Evolutionary conservation across 1,140 invertebrate species (phyloP).

Genomic region (Drosophila persimilis): DNA sequence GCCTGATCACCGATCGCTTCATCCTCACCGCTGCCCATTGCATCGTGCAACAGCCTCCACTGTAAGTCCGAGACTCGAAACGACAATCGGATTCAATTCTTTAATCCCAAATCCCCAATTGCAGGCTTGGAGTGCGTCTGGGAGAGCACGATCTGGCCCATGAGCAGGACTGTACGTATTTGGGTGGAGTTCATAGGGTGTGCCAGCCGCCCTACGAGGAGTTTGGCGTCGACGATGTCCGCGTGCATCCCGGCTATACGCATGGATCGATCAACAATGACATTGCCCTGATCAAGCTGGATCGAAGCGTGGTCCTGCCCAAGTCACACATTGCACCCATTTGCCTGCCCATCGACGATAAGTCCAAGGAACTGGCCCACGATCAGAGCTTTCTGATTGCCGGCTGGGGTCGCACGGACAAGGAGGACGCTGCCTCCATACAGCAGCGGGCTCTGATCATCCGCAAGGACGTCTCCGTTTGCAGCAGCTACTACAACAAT

Average conservation of each 20-base stretch:
- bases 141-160: constrained; percentile 86
- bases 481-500: constrained; percentile 46
- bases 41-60: constrained; percentile 21
- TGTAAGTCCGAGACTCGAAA: constrained; percentile 59
- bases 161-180: constrained; percentile 84
- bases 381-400: constrained; percentile 66
- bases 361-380: constrained; percentile 27
- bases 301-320: constrained; percentile 33
- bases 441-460: constrained; percentile 48
- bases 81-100: background rate
- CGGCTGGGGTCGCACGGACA: constrained; percentile 72
- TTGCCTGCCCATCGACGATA: constrained; percentile 61
- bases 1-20: constrained; percentile 83
- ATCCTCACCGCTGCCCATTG: constrained; percentile 87
- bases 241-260: constrained; percentile 86
- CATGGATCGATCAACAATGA: constrained; percentile 85
- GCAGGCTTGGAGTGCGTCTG: constrained; percentile 84
- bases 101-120: background rate
- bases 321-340: constrained; percentile 69
- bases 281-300: constrained; percentile 85
- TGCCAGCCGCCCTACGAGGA: constrained; percentile 84
- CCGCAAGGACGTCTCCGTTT: constrained; percentile 40
- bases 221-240: constrained; percentile 84
- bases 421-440: constrained; percentile 12
- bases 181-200: constrained; percentile 30